A percentile compares a stretch with the other conserved stretches of the same genome.
These are phyloP conservation scores for Polylopha cassiicola DNA, from an alignment of 2,888 invertebrate species.

Conservation along the genomic window DNA sequence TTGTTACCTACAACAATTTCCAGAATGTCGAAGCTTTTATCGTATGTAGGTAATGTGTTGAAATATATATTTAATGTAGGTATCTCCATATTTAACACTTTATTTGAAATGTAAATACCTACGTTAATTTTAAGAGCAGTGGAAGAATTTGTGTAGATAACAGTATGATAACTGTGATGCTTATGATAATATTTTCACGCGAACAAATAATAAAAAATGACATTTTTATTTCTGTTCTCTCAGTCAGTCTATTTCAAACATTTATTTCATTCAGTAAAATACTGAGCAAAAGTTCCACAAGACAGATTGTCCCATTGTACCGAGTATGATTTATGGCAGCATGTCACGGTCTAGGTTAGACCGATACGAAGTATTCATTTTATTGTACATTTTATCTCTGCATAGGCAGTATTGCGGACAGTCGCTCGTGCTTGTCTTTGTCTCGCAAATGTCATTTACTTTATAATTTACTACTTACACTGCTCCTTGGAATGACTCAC, in stretches of 20 bases:
- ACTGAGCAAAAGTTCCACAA: conserved; percentile 10
- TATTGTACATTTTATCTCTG: conserved; percentile 36
- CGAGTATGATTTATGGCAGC: conserved; percentile 29
- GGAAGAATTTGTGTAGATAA: conserved; percentile 8
- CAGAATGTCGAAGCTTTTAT: conserved; percentile 7
- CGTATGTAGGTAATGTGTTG: conserved; percentile 9
- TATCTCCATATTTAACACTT: too few species aligned
- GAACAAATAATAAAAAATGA: conserved; percentile 6
- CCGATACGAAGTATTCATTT: conserved; percentile 30
- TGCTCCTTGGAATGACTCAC: conserved; percentile 35
- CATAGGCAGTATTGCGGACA: conserved; percentile 36
- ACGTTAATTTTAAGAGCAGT: too few species aligned
- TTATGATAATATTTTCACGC: conserved; percentile 7
- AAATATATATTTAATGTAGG: too few species aligned
- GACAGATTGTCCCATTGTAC: conserved; percentile 24
- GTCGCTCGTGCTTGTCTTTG: conserved; percentile 28
- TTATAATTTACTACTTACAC: conserved; percentile 48
- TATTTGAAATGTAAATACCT: too few species aligned
- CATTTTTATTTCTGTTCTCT: neutral
- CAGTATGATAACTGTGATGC: neutral
- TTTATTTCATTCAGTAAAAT: conserved; percentile 6
- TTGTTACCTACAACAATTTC: conserved; percentile 1
- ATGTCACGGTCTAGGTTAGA: conserved; percentile 24
- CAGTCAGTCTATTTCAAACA: conserved; percentile 11
- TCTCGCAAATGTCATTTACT: conserved; percentile 42